Evolutionary conservation across 2,888 invertebrate species (phyloP).

Genomic region (Geotrupes spiniger): DNA sequence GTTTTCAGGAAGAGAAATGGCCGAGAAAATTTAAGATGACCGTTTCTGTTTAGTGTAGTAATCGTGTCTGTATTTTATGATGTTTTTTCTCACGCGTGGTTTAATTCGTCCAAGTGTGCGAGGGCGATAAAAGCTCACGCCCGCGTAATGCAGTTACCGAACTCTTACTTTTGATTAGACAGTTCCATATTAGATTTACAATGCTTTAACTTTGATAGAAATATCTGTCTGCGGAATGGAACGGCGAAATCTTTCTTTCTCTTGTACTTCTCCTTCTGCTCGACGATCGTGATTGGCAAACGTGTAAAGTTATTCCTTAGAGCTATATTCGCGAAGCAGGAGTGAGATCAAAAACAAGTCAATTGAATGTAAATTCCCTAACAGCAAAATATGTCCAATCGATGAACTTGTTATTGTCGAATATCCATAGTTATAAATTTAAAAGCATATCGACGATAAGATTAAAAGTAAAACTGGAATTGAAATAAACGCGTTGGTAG

Average conservation of each 20-base stretch:
- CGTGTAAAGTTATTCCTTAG: too few species aligned
- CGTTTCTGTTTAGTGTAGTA: not conserved
- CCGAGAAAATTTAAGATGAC: not conserved
- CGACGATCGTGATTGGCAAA: too few species aligned
- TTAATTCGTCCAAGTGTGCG: conserved; percentile 4
- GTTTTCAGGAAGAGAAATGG: not conserved
- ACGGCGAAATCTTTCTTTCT: not conserved
- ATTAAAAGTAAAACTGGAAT: too few species aligned
- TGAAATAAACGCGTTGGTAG: too few species aligned
- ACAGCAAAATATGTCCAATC: too few species aligned
- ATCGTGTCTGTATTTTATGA: conserved; percentile 4
- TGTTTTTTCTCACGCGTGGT: conserved; percentile 1
- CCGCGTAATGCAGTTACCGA: conserved; percentile 32
- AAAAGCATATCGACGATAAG: too few species aligned
- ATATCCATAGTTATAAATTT: too few species aligned
- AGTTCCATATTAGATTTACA: conserved; percentile 32
- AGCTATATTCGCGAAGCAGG: too few species aligned
- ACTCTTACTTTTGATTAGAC: conserved; percentile 38
- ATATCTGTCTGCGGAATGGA: conserved; percentile 6
- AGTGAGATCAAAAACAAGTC: too few species aligned
- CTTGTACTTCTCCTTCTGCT: too few species aligned
- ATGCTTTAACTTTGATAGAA: conserved; percentile 16
- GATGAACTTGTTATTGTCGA: too few species aligned
- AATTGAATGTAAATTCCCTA: too few species aligned
- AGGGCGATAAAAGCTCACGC: conserved; percentile 30